Evolutionary conservation across 2,113 vertebrate genomes (phyloP).

Genomic region (Protobothrops flavoviridis): DNA sequence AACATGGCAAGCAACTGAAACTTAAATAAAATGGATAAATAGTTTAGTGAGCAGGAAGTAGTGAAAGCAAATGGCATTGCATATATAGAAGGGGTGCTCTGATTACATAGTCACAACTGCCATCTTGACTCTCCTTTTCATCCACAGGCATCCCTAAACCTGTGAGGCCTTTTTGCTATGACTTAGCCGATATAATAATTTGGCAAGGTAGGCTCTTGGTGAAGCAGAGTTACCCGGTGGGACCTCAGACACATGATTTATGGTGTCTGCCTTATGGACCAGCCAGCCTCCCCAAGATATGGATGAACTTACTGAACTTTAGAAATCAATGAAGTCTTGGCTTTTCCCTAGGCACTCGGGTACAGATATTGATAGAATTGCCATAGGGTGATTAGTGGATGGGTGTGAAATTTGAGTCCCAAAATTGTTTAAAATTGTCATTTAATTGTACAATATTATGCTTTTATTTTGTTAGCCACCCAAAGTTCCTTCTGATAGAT

Average conservation of each 20-base stretch:
- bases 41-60: neutral
- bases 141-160: neutral
- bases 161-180: neutral
- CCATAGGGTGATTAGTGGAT: neutral
- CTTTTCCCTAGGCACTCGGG: neutral
- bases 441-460: neutral
- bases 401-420: neutral
- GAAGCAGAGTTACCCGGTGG: neutral
- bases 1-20: neutral
- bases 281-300: neutral
- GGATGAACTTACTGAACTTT: neutral
- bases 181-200: neutral
- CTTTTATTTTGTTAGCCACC: neutral
- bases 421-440: neutral
- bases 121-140: neutral
- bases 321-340: neutral
- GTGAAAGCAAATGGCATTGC: neutral
- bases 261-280: neutral
- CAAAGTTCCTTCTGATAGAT: neutral
- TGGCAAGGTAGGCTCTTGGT: neutral
- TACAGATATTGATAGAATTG: neutral
- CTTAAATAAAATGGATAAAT: neutral
- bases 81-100: neutral
- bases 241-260: neutral
- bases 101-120: neutral